Base-by-base conservation (phyloP, 2,113 vertebrate species). In the Dryoscopus gambensis region DNA sequence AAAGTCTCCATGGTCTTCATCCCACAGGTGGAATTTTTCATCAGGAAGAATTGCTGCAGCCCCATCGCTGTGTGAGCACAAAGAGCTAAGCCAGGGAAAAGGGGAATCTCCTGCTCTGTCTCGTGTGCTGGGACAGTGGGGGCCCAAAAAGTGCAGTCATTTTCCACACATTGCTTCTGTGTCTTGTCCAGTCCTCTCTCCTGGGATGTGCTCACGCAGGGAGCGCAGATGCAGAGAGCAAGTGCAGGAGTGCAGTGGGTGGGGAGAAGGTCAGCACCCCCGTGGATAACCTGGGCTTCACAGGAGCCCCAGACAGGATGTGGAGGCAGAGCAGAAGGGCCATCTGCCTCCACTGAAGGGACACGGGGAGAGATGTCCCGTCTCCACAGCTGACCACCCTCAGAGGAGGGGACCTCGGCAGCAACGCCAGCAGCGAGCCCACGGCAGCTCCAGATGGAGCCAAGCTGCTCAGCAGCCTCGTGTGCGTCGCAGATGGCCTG, bases 181-280 rank as follows among this genome's bases (percentile, higher is more conserved):
- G 31, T 15, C 46, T 17, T 37, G 37, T 21, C 64, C 31, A 65
- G 55, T n/a, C 22, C 37, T 7, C 1, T 76, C 30, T 65, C 64
- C 42, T 13, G 44, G 49, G 78, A 49, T 0, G 0, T 20, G 46
- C 21, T 15, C 46, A n/a, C 0, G 0, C 31, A 33, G 0, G 1
- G n/a, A 28, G 21, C 3, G 22, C 14, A 62, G 59, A 35, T 3
- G 4, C 6, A 8, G 35, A 63, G 50, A 65, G 9, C 9, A 70
- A 65, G 17, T 6, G 33, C 37, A 65, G 37, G 49, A 77, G 77
- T n/a, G 30, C 28, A 25, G 3, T 1, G 11, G 44, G 18, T 14
- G 19, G 27, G 33, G 39, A 52, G 27, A 46, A 82, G 15, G 4
- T 83, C 13, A 21, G 44, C 31, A 73, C 42, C 63, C 44, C 19